Evolutionary conservation across 2,888 invertebrate species (phyloP).

Genomic region (Brachylomia viminalis): DNA sequence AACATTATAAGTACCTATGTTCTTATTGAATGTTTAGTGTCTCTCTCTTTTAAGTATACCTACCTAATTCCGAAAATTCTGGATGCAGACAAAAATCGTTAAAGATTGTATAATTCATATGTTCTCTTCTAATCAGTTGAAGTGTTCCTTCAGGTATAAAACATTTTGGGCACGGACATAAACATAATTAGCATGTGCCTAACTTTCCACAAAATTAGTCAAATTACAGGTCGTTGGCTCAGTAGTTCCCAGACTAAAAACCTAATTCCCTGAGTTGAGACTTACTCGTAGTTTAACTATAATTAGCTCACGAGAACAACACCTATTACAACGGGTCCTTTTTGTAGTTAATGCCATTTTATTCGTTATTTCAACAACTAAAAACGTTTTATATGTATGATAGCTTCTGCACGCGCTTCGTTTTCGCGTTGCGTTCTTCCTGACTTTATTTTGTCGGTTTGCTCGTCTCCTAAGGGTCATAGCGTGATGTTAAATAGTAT

Average conservation of each 20-base stretch:
- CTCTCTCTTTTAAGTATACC: too few relatives aligned
- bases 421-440: too few relatives aligned
- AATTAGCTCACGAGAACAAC: constrained; percentile 56
- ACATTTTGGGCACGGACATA: constrained; percentile 17
- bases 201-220: constrained; percentile 58
- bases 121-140: not conserved
- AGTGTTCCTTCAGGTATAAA: constrained; percentile 18
- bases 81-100: not conserved
- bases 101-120: not conserved
- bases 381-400: not conserved
- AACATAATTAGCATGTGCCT: constrained; percentile 49
- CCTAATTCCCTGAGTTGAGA: constrained; percentile 52
- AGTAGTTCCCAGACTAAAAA: constrained; percentile 51
- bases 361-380: constrained; percentile 28
- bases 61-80: not conserved
- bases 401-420: too few relatives aligned
- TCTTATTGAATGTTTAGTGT: not conserved
- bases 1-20: not conserved
- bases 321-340: constrained; percentile 39
- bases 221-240: constrained; percentile 52
- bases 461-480: too few relatives aligned
- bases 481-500: too few relatives aligned
- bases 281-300: constrained; percentile 57
- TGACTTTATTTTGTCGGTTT: too few relatives aligned
- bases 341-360: constrained; percentile 37